phyloP scores from a whole-genome alignment of 2,113 vertebrate genomes.

The Daboia siamensis region DNA sequence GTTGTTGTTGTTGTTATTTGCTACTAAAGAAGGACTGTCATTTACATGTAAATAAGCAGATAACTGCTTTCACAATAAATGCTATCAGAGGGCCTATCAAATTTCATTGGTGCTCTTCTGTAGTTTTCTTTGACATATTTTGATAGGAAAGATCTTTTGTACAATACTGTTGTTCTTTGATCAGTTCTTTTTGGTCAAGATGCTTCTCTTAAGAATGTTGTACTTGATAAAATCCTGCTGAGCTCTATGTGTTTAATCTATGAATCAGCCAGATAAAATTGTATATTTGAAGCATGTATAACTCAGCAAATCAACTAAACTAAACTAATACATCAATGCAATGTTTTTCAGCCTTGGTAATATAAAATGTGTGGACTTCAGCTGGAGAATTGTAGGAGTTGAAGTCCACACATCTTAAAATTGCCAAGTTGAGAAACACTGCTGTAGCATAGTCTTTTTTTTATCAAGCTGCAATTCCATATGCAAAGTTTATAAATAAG shows the following conservation, averaged over 20 bases:
- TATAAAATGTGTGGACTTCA: too few relatives aligned
- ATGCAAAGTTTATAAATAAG: background rate
- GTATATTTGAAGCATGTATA: slow-evolving; percentile 7
- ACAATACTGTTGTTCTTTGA: slow-evolving; percentile 19
- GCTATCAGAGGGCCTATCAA: background rate
- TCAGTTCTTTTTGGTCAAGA: background rate
- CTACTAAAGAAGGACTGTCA: background rate
- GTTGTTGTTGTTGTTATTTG: background rate
- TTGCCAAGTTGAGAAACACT: background rate
- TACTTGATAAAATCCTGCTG: background rate
- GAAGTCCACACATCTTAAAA: background rate
- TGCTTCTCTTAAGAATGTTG: background rate
- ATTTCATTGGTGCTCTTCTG: background rate
- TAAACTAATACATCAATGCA: background rate
- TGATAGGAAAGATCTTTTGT: slow-evolving; percentile 9
- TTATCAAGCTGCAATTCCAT: slow-evolving; percentile 1
- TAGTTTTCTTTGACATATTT: background rate
- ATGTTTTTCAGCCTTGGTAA: too few relatives aligned
- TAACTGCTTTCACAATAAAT: slow-evolving; percentile 9
- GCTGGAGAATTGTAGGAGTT: background rate
- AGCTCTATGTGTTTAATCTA: background rate
- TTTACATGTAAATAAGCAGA: background rate
- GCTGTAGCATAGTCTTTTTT: slow-evolving; percentile 2
- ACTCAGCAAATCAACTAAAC: background rate
- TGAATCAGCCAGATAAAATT: slow-evolving; percentile 3